Percentiles rank a stretch among this genome's conserved stretches.
Conservation (phyloP, 2,888 invertebrate species). For the Mellilla xanthometata region DNA sequence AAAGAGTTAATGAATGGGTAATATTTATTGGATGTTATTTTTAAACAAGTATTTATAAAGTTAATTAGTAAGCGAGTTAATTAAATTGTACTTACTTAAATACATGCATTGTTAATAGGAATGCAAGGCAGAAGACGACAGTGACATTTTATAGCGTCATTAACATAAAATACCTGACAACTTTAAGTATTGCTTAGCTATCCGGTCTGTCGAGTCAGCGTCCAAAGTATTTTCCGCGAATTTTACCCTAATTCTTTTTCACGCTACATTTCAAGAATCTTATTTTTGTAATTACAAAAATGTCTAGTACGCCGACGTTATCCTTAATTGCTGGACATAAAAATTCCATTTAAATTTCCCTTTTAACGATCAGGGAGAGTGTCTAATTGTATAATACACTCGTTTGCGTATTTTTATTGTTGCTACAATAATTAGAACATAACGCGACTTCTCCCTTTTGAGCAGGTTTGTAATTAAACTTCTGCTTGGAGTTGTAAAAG, state of each 20-base stretch:
- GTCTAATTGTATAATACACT: conserved; percentile 83
- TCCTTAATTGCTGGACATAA: conserved; percentile 83
- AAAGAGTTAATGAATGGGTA: too few species aligned
- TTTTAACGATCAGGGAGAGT: conserved; percentile 81
- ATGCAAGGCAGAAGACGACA: conserved; percentile 6
- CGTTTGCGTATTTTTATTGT: conserved; percentile 83
- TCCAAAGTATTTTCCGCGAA: conserved; percentile 69
- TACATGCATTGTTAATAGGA: background rate
- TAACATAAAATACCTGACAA: conserved; percentile 45
- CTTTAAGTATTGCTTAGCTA: conserved; percentile 56
- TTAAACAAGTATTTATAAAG: too few species aligned
- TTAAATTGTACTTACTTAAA: background rate
- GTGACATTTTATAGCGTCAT: conserved; percentile 29
- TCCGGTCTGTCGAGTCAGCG: conserved; percentile 63
- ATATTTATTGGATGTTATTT: too few species aligned
- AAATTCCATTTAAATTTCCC: conserved; percentile 84
- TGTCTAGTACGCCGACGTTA: conserved; percentile 81
- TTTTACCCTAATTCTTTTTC: conserved; percentile 79
- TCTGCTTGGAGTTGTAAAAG: conserved; percentile 65
- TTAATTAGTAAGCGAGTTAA: background rate
- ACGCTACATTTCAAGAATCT: conserved; percentile 83
- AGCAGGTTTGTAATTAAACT: conserved; percentile 75
- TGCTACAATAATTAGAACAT: conserved; percentile 81
- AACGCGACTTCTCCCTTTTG: conserved; percentile 72
- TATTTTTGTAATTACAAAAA: conserved; percentile 83